A percentile compares a stretch with the other conserved stretches of the same genome.
phyloP scores from a whole-genome alignment of 1,140 invertebrate genomes.

The Lasaia peninsularis region DNA sequence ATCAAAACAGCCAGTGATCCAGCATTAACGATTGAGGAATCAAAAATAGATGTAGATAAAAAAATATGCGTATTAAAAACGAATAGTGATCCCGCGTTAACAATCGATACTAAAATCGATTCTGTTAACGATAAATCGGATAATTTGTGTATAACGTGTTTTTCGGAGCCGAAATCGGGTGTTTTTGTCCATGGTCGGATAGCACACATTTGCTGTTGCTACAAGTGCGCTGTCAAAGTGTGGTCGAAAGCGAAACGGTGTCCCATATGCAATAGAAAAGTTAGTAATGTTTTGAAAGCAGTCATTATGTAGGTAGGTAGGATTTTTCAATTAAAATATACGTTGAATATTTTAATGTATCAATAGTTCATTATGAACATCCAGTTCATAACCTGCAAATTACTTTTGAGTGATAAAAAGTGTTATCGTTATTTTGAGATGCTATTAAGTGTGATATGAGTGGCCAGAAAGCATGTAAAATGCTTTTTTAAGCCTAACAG shows the following conservation, averaged over 20 bases:
- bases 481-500: too few species aligned
- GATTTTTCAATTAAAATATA: slow-evolving; percentile 8
- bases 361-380: too few species aligned
- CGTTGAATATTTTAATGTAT: not conserved
- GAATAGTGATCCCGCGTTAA: not conserved
- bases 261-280: slow-evolving; percentile 82
- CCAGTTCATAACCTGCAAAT: too few species aligned
- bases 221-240: slow-evolving; percentile 81
- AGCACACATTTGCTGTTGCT: slow-evolving; percentile 83
- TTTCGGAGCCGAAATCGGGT: slow-evolving; percentile 79
- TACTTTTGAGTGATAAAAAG: too few species aligned
- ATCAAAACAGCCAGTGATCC: slow-evolving; percentile 61
- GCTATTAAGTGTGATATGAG: too few species aligned
- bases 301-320: slow-evolving; percentile 63
- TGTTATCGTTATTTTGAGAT: too few species aligned
- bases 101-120: not conserved
- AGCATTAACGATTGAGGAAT: slow-evolving; percentile 36
- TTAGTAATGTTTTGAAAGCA: slow-evolving; percentile 80
- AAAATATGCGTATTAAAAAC: slow-evolving; percentile 36
- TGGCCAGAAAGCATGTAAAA: too few species aligned
- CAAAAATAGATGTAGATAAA: slow-evolving; percentile 17
- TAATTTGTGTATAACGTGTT: slow-evolving; percentile 80
- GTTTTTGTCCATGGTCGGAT: slow-evolving; percentile 81
- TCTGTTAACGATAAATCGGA: slow-evolving; percentile 35
- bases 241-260: slow-evolving; percentile 80